Evolutionary conservation across 2,888 invertebrate genomes (phyloP), one percentile per base, ranked within the genome.

Genomic region (Ormyrus thymus): DNA sequence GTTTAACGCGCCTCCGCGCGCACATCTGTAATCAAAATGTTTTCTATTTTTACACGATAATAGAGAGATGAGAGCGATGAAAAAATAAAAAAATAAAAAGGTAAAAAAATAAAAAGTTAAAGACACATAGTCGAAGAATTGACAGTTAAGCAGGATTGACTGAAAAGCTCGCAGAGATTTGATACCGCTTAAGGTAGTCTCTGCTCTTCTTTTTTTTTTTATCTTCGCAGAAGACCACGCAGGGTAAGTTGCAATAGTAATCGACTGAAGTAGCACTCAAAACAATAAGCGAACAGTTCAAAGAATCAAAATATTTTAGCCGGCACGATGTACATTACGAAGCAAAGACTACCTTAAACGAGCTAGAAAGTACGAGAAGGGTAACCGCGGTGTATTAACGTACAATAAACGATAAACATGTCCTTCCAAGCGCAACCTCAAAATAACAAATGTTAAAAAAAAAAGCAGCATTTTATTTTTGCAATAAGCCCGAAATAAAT

Each of bases 351-450:
- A 74, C 11, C 74, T 79, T 64, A 50, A 75, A 46, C 66, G 50
- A 59, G 13, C 58, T 71, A 81, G 76, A 79, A 80, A 82, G 73
- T 80, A 80, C 72, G 61, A 55, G 48, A 72, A 59, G 15, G 64
- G 9, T 11, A 76, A 76, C 29, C 29, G 84, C 84, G 85, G 85
- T 84, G 84, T 86, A 86, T 86, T 77, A 86, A 86, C 84, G 85
- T 85, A 87, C 85, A 86, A 87, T 87, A 85, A 87, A 88, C 86
- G 86, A 85, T 85, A 83, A 88, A 88, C 88, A 88, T 89, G 87
- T 88, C 89, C 89, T 89, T 88, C 89, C 88, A 81, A 87, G 86
- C 85, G 86, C 89, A 88, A 89, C 89, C 88, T 88, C 89, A 88
- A 85, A 86, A 86, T 88, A 85, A 88, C 87, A 87, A 86, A 88